phyloP scores from a whole-genome alignment of 2,113 vertebrate species.

The Coryphaenoides rupestris region DNA sequence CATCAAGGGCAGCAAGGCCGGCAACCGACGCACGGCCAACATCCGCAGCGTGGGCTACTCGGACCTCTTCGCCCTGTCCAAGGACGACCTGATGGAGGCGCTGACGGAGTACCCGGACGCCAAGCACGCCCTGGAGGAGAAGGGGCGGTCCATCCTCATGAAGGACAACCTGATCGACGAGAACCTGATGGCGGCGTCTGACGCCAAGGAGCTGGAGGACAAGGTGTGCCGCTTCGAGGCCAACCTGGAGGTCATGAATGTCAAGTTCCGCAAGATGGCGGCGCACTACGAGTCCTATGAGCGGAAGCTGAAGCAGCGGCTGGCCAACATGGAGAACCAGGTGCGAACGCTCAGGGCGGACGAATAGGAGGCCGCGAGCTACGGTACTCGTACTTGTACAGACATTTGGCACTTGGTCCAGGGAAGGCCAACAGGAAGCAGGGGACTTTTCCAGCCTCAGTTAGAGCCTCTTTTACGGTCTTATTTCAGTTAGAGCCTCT shows the following conservation, averaged over 20 bases:
- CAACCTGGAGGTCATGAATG: constrained; percentile 75
- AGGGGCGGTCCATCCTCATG: constrained; percentile 62
- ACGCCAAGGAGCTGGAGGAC: constrained; percentile 82
- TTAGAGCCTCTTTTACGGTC: no score
- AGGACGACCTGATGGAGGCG: constrained; percentile 66
- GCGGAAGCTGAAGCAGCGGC: constrained; percentile 84
- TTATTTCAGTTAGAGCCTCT: no score
- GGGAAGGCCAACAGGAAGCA: no score
- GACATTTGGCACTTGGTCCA: not conserved
- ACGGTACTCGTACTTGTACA: no score
- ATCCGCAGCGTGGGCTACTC: constrained; percentile 71
- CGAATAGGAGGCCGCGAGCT: not conserved
- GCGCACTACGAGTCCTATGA: constrained; percentile 77
- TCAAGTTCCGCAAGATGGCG: constrained; percentile 77
- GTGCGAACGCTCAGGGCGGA: constrained; percentile 56
- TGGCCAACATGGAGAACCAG: constrained; percentile 79
- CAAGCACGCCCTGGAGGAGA: constrained; percentile 56
- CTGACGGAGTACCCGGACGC: constrained; percentile 63
- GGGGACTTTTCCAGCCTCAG: no score
- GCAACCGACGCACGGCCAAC: constrained; percentile 66
- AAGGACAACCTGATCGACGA: constrained; percentile 68
- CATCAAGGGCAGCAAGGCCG: constrained; percentile 69
- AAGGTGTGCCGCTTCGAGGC: constrained; percentile 78
- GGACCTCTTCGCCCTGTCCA: constrained; percentile 64
- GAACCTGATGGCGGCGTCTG: constrained; percentile 37